Percentiles rank a stretch among this genome's conserved stretches.
phyloP scores from a whole-genome alignment of 2,888 invertebrate genomes.

The Pheosia gnoma region DNA sequence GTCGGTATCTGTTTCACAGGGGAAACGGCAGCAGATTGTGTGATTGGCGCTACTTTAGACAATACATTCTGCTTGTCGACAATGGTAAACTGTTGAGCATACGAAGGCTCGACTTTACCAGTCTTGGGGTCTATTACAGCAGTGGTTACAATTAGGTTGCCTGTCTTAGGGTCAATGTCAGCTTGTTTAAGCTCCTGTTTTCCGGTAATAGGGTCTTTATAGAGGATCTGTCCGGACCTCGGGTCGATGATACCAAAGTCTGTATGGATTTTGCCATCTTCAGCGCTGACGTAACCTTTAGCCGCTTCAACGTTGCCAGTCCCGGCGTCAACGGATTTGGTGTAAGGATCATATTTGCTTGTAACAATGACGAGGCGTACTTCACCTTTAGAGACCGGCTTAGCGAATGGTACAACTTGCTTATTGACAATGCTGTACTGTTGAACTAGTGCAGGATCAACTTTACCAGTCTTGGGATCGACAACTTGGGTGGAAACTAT shows the following conservation, averaged over 20 bases:
- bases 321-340: conserved; percentile 83
- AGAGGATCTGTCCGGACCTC: conserved; percentile 83
- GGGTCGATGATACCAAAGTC: conserved; percentile 85
- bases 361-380: conserved; percentile 74
- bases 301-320: conserved; percentile 80
- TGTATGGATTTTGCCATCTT: conserved; percentile 83
- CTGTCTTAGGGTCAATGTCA: conserved; percentile 84
- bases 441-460: conserved; percentile 83
- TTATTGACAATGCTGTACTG: conserved; percentile 78
- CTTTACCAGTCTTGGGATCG: conserved; percentile 84
- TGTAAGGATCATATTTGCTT: conserved; percentile 84
- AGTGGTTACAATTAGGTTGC: conserved; percentile 83
- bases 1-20: conserved; percentile 64
- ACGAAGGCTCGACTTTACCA: conserved; percentile 84
- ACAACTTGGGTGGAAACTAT: conserved; percentile 82
- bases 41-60: conserved; percentile 56
- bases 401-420: conserved; percentile 66
- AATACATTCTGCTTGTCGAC: conserved; percentile 77
- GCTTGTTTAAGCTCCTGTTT: conserved; percentile 86
- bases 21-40: conserved; percentile 65
- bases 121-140: conserved; percentile 85
- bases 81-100: conserved; percentile 80
- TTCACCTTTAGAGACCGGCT: conserved; percentile 71
- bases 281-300: conserved; percentile 79
- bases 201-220: conserved; percentile 85